Percentiles rank a stretch among this genome's conserved stretches.
These are phyloP conservation scores for Tetragnatha versicolor DNA, from an alignment of 1,140 invertebrate species.

Conservation along the genomic window DNA sequence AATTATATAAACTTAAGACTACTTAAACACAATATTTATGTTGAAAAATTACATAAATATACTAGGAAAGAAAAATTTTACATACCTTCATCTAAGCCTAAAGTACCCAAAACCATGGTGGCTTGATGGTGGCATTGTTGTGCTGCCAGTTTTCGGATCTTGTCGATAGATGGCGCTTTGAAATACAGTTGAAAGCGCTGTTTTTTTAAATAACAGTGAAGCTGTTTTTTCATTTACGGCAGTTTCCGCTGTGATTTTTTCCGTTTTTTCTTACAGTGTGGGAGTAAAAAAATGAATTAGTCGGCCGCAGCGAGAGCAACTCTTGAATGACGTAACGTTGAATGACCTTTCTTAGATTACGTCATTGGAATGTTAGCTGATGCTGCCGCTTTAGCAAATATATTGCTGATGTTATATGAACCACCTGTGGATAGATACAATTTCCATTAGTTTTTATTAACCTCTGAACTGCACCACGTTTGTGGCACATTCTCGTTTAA, in stretches of 20 bases:
- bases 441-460: neutral
- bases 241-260: neutral
- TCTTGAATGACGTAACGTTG: constrained; percentile 15
- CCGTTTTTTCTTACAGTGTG: neutral
- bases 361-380: neutral
- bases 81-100: too few relatives aligned
- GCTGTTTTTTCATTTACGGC: neutral
- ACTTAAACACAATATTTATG: too few relatives aligned
- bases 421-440: neutral
- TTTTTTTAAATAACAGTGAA: neutral
- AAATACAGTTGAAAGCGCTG: neutral
- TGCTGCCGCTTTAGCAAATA: neutral
- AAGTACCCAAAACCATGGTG: too few relatives aligned
- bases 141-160: neutral
- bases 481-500: too few relatives aligned
- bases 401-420: neutral
- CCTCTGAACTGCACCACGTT: neutral
- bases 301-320: neutral
- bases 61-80: too few relatives aligned
- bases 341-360: constrained; percentile 3
- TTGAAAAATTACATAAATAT: too few relatives aligned
- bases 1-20: too few relatives aligned
- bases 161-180: neutral
- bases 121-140: too few relatives aligned
- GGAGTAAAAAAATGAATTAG: neutral